Evolutionary conservation across 2,888 invertebrate genomes (phyloP), one percentile per base, ranked within the genome.

Genomic region (Noctua fimbriata): DNA sequence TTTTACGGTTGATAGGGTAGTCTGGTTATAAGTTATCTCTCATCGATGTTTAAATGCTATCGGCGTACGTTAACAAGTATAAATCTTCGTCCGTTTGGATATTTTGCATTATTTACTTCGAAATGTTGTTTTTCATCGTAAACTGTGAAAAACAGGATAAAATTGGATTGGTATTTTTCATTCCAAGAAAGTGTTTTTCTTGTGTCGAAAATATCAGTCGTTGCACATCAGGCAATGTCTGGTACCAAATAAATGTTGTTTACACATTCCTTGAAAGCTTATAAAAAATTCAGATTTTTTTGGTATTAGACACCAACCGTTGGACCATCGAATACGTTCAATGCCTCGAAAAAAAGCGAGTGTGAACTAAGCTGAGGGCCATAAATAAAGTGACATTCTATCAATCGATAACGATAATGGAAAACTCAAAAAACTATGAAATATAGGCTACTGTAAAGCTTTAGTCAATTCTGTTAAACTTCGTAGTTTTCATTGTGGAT

Each of bases 191-290:
- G 9, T 60, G 47, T 47, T 72, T 71, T 63, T 69, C n/a, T 71
- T 24, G 21, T 44, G 12, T 71, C 10, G 28, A 84, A 69, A 83
- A 83, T 52, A 36, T 24, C 0, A 67, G 66, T 67, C n/a, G 21
- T 32, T 67, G 41, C 9, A 83, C 49, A 49, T 49, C 41, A 36
- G 18, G 21, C n/a, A 41, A 55, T 36, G 12, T 32, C 4, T 32
- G 49, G n/a, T 66, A 83, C 66, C 55, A 41, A 69, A 69, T 70
- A n/a, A 63, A 73, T 81, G 73, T 79, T 69, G 81, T 84, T 66
- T 44, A 70, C 55, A 69, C 47, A 78, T 70, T 65, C 79, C 18
- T 67, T 24, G n/a, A 66, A 65, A 28, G 18, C 24, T 49, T 66
- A 41, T 1, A 47, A 65, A 52, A 10, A 9, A 14, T 41, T n/a